phyloP scores from a whole-genome alignment of 1,140 invertebrate genomes.

The Delia radicum region DNA sequence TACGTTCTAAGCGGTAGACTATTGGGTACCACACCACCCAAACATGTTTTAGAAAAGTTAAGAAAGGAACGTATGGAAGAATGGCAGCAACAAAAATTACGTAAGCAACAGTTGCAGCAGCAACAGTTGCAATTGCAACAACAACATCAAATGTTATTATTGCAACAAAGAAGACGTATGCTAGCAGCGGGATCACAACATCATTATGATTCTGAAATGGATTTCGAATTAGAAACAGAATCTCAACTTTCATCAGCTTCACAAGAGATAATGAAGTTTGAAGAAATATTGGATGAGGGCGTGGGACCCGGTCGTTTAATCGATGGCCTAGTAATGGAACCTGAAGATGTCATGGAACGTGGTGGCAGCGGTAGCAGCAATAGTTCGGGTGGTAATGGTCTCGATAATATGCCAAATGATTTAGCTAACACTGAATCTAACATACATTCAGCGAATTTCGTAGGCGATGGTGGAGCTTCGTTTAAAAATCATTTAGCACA shows the following conservation, averaged over 20 bases:
- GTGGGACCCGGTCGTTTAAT: constrained; percentile 50
- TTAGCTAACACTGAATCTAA: background rate
- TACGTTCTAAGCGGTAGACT: constrained; percentile 45
- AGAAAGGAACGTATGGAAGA: constrained; percentile 44
- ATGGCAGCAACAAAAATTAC: constrained; percentile 39
- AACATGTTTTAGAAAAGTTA: constrained; percentile 38
- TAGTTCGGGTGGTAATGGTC: constrained; percentile 34
- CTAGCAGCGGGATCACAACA: constrained; percentile 27
- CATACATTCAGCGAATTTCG: background rate
- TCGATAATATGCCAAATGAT: constrained; percentile 11
- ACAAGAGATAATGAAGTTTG: constrained; percentile 53
- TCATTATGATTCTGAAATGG: constrained; percentile 38
- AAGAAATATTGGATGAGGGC: constrained; percentile 51
- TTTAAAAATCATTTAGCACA: constrained; percentile 24
- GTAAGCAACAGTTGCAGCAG: constrained; percentile 31
- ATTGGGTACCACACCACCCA: constrained; percentile 45
- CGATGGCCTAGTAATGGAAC: constrained; percentile 52
- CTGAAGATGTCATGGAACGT: constrained; percentile 32
- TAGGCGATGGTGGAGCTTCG: background rate
- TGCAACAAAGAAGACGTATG: constrained; percentile 35
- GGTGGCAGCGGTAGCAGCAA: constrained; percentile 35
- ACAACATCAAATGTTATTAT: constrained; percentile 20
- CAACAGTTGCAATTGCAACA: background rate
- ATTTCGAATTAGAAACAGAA: constrained; percentile 49
- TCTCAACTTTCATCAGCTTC: constrained; percentile 48